These are phyloP conservation scores for Rhipidura dahli DNA, from an alignment of 2,113 vertebrate genomes.

Conservation along the genomic window DNA sequence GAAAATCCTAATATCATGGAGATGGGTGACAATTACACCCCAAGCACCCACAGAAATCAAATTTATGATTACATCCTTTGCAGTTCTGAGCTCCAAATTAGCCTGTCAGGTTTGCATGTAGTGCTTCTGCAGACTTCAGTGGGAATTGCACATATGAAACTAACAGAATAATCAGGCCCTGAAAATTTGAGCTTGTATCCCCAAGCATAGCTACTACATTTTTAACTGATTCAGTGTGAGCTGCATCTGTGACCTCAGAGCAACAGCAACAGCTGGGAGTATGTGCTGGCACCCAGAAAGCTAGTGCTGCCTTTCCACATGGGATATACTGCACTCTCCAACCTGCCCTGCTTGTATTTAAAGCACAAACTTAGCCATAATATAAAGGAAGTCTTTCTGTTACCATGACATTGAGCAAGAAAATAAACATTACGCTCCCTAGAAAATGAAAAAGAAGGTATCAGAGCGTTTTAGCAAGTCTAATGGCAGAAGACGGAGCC, in stretches of 20 bases:
- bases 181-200: constrained; percentile 60
- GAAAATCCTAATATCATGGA: not conserved
- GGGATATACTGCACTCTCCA: constrained; percentile 31
- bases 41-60: not conserved
- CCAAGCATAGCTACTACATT: constrained; percentile 59
- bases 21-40: not conserved
- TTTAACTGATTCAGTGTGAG: constrained; percentile 59
- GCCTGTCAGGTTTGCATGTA: constrained; percentile 18
- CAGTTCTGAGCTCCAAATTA: constrained; percentile 22
- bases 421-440: constrained; percentile 39
- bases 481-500: not conserved
- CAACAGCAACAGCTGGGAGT: constrained; percentile 52
- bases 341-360: constrained; percentile 42
- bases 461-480: constrained; percentile 53
- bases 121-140: constrained; percentile 47
- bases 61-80: not conserved
- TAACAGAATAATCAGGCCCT: constrained; percentile 64
- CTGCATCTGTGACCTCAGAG: constrained; percentile 52
- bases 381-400: constrained; percentile 54
- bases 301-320: constrained; percentile 39
- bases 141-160: constrained; percentile 50
- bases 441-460: constrained; percentile 38
- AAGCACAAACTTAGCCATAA: constrained; percentile 8
- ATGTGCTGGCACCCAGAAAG: constrained; percentile 56
- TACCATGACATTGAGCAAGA: constrained; percentile 58